phyloP scores from a whole-genome alignment of 2,797 vertebrate genomes.

The Amazonetta brasiliensis region DNA sequence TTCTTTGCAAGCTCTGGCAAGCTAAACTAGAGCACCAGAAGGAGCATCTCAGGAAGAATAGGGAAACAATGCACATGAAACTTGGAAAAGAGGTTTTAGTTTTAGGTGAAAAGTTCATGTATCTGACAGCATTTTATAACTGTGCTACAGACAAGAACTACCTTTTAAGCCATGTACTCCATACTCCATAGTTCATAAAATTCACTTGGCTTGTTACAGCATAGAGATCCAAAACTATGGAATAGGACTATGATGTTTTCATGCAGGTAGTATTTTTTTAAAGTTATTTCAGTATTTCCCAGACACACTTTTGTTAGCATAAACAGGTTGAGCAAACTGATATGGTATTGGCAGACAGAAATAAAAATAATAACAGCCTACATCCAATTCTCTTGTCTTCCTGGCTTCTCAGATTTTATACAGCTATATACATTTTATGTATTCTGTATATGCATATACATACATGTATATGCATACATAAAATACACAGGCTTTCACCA shows the following conservation, averaged over 20 bases:
- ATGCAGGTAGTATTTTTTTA: background rate
- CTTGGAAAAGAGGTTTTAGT: constrained; percentile 66
- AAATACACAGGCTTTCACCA: background rate
- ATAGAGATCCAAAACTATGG: constrained; percentile 17
- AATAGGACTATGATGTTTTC: constrained; percentile 43
- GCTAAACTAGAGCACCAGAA: constrained; percentile 68
- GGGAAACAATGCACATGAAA: constrained; percentile 35
- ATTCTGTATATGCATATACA: background rate
- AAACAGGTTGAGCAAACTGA: background rate
- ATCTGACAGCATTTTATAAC: constrained; percentile 56
- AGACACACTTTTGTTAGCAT: constrained; percentile 30
- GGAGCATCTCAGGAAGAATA: constrained; percentile 52
- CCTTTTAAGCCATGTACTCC: constrained; percentile 11
- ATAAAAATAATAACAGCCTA: background rate
- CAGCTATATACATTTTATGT: background rate
- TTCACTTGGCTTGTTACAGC: background rate
- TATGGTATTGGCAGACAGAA: background rate
- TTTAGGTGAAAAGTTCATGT: constrained; percentile 75
- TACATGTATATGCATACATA: background rate
- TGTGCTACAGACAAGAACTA: constrained; percentile 13
- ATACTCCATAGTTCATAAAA: constrained; percentile 39
- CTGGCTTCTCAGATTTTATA: background rate
- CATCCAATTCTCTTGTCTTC: background rate
- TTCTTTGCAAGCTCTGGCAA: constrained; percentile 63
- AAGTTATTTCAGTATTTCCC: constrained; percentile 55